Evolutionary conservation across 2,797 vertebrate species (phyloP), one percentile per base, ranked within the genome.

Genomic region (Buphagus erythrorhynchus): DNA sequence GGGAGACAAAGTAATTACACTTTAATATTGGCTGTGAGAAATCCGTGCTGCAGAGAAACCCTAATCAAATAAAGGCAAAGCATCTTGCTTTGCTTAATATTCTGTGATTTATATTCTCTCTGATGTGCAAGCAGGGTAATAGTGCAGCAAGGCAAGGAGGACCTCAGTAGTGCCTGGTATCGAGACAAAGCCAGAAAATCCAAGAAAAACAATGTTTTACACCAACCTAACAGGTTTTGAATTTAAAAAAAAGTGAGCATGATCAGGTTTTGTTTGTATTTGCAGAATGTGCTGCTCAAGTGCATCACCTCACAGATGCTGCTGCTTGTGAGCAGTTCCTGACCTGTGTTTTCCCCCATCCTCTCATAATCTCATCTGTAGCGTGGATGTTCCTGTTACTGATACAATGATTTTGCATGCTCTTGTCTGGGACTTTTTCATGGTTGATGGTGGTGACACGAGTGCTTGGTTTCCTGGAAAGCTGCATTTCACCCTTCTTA

Each of bases 31-130:
- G 21, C 69, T 77, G 19, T 58, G 80, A 67, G 83, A 88, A 88
- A 51, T 69, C 45, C 19, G 28, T 76, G 61, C 93, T 79, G 75
- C 29, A 6, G 36, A 66, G 68, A 82, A 91, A 54, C 51, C 12
- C 22, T 83, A 59, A 83, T 71, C 83, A 83, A 90, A 55, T 83
- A 74, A 80, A 65, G 83, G 43, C 40, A 83, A 54, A 83, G 45
- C 38, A 45, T 86, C 73, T 94, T 85, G 36, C 26, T 88, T 80
- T 45, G 43, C 35, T 61, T 82, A 72, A 40, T 95, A 65, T 61
- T 76, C 28, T 19, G 28, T 73, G 78, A 88, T 87, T 87, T 66
- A 31, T 85, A 63, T 51, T 65, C 51, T 24, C 11, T 71, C 45
- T 54, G 6, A 16, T 5, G 16, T 58, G 22, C n/a, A 59, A 9